Base-by-base conservation (phyloP, 2,888 invertebrate species). In the Ochropleura leucogaster region DNA sequence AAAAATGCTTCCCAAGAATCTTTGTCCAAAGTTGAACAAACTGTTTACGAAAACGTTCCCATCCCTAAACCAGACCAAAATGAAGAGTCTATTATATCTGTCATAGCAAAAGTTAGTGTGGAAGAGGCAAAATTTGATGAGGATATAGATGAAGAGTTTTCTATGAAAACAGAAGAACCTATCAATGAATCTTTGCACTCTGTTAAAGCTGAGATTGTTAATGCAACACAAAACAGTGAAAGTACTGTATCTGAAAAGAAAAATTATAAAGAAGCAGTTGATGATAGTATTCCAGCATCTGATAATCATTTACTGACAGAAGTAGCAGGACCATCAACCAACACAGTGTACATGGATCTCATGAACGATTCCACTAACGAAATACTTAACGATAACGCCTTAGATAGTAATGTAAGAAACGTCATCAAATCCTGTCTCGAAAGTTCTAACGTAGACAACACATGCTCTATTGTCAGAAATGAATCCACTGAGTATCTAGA, bases 401-500 rank as follows among this genome's bases (percentile, higher is more conserved):
- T 89, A 80, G 87, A 85, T 84, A 83, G 75, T 86, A 84, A 84
- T 59, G 62, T 84, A 63, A 80, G 83, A 87, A 85, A 90, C 68
- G 81, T 90, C n/a, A 89, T 91, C 57, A 83, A 88, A 67, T 89
- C 89, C 12, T 91, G 89, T 73, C 82, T 92, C 40, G 90, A 92
- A 68, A 81, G 80, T 60, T 78, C 90, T 8, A 79, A 72, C 49
- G 80, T 73, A 70, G 85, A 89, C 69, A 80, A 80, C 77, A 88
- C 86, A 46, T 80, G 73, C 68, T 87, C 87, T 70, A 77, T 93
- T 42, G 75, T 89, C 16, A 91, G 89, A 80, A 92, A 93, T 83
- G 95, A 96, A 80, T 96, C 96, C 49, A 96, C 96, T 0, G 89
- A 92, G 64, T 96, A 96, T 84, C 91, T 96, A 91, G 96, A 96